These are phyloP conservation scores for Parascotia fuliginaria DNA, from an alignment of 2,888 invertebrate species.

Conservation along the genomic window DNA sequence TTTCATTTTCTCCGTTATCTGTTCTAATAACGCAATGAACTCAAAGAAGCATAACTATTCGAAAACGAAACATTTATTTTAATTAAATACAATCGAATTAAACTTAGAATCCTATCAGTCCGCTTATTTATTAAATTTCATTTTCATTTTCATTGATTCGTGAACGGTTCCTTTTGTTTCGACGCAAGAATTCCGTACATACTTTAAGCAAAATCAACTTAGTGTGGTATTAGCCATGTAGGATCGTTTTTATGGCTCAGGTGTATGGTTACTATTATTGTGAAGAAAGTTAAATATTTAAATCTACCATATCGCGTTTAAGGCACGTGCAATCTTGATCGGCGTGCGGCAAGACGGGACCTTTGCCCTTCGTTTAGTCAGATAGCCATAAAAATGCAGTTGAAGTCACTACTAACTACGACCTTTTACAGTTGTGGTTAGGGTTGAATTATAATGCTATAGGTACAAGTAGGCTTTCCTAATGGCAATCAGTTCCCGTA, in stretches of 20 bases:
- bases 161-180: background rate
- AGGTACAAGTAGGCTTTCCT: background rate
- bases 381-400: slow-evolving; percentile 23
- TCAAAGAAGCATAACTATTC: no score
- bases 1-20: no score
- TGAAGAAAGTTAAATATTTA: slow-evolving; percentile 48
- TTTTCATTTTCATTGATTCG: no score
- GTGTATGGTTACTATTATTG: slow-evolving; percentile 32
- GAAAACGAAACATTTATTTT: no score
- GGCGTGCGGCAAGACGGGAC: slow-evolving; percentile 46
- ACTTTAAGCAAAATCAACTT: background rate
- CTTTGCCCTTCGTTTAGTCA: slow-evolving; percentile 45
- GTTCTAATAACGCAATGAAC: no score
- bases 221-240: slow-evolving; percentile 7
- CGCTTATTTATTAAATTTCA: no score
- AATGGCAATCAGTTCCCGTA: no score
- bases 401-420: background rate
- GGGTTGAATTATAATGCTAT: background rate
- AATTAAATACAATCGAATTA: no score
- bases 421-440: background rate
- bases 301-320: slow-evolving; percentile 57
- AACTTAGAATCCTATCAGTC: no score
- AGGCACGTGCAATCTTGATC: slow-evolving; percentile 57
- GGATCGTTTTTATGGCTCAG: slow-evolving; percentile 21
- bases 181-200: background rate